Percentiles rank a stretch among this genome's conserved stretches.
Conservation (phyloP, 2,113 vertebrate genomes). For the Loxodonta africana region DNA sequence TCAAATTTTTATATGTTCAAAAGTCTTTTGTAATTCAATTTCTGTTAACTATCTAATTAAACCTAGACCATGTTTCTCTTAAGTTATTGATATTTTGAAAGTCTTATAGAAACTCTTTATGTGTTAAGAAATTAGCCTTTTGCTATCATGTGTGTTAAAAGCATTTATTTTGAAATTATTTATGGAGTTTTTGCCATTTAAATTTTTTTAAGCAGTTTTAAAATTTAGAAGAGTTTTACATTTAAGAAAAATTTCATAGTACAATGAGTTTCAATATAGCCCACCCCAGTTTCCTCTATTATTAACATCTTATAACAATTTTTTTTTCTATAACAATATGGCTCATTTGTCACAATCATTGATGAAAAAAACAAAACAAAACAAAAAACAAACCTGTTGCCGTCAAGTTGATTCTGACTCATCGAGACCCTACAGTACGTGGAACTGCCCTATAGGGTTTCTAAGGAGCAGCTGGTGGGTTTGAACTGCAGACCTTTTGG, state of each 20-base stretch:
- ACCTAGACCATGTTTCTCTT: not conserved
- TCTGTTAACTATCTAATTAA: constrained; percentile 19
- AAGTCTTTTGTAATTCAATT: constrained; percentile 32
- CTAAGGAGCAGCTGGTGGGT: no score
- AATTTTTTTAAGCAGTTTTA: not conserved
- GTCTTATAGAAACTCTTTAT: constrained; percentile 24
- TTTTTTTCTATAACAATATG: not conserved
- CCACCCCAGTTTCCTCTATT: not conserved
- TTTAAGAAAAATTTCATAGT: not conserved
- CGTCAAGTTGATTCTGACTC: no score
- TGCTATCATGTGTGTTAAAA: not conserved
- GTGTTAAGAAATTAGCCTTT: constrained; percentile 40
- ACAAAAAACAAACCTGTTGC: no score
- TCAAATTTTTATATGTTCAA: not conserved
- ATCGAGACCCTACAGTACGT: no score
- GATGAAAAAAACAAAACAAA: no score
- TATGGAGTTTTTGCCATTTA: not conserved
- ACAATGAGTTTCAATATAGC: not conserved
- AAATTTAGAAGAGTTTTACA: not conserved
- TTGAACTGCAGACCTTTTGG: no score
- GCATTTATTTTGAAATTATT: not conserved
- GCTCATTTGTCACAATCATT: not conserved
- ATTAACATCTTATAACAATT: not conserved
- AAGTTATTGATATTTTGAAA: not conserved
- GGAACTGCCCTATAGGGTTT: no score